Conservation (phyloP, 2,113 vertebrate genomes). For the Leucoraja erinaceus region DNA sequence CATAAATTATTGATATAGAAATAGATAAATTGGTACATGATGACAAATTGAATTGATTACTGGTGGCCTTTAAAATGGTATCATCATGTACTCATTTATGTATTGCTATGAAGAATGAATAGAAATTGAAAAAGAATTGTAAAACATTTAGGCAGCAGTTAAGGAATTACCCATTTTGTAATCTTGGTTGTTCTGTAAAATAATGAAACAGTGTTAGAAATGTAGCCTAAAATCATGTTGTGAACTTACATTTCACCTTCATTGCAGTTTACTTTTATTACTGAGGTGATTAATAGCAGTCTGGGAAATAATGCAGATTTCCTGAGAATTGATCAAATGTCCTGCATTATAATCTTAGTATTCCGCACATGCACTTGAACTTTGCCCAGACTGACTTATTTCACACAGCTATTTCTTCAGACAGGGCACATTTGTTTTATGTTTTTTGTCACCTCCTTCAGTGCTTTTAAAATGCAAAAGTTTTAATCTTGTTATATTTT, state of each 20-base stretch:
- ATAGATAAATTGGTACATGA: too few relatives aligned
- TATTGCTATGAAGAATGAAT: background rate
- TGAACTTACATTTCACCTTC: constrained; percentile 21
- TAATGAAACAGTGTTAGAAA: background rate
- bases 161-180: background rate
- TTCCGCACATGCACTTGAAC: constrained; percentile 29
- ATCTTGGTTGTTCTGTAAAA: constrained; percentile 4
- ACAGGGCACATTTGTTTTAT: constrained; percentile 32
- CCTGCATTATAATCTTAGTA: constrained; percentile 27
- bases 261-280: constrained; percentile 30
- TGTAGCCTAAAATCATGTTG: background rate
- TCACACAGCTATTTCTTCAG: constrained; percentile 7
- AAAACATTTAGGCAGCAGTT: background rate
- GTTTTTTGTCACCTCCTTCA: constrained; percentile 34
- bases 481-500: constrained; percentile 38
- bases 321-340: constrained; percentile 21
- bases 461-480: constrained; percentile 26
- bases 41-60: background rate
- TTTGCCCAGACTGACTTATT: constrained; percentile 38
- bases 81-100: background rate
- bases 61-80: background rate
- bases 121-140: background rate
- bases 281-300: constrained; percentile 25
- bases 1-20: too few relatives aligned
- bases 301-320: constrained; percentile 28